Percentiles rank a stretch among this genome's conserved stretches.
phyloP scores from a whole-genome alignment of 2,113 vertebrate species.

The Caranx melampygus region DNA sequence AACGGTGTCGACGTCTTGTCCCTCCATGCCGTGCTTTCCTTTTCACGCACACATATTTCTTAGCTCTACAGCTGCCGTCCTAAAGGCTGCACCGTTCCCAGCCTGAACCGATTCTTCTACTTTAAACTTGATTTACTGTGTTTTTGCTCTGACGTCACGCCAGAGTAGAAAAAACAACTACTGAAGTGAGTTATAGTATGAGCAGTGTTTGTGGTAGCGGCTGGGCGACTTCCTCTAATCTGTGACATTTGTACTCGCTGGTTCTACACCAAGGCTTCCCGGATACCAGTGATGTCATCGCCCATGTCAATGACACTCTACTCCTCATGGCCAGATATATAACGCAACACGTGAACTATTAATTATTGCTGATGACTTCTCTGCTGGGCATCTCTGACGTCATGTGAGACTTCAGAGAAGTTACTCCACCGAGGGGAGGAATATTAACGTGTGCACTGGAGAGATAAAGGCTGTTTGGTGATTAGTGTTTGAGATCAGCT shows the following conservation, averaged over 20 bases:
- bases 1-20: no score
- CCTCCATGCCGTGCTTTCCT: no score
- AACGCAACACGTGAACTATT: no score
- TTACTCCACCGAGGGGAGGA: no score
- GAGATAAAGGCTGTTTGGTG: neutral
- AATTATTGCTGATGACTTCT: neutral
- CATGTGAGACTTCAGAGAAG: neutral
- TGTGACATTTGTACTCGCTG: neutral
- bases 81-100: no score
- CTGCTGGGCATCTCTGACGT: neutral
- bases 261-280: neutral
- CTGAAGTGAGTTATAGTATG: neutral
- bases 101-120: no score
- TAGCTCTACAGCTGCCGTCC: no score
- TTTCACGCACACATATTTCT: no score
- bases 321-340: neutral
- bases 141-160: neutral
- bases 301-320: accelerated
- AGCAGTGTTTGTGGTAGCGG: neutral
- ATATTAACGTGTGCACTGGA: neutral
- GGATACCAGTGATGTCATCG: slow-evolving; percentile 45
- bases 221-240: neutral
- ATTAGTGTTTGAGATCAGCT: neutral
- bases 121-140: neutral
- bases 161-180: slow-evolving; percentile 8